Evolutionary conservation across 2,888 invertebrate genomes (phyloP).

Genomic region (Magallana nippona): DNA sequence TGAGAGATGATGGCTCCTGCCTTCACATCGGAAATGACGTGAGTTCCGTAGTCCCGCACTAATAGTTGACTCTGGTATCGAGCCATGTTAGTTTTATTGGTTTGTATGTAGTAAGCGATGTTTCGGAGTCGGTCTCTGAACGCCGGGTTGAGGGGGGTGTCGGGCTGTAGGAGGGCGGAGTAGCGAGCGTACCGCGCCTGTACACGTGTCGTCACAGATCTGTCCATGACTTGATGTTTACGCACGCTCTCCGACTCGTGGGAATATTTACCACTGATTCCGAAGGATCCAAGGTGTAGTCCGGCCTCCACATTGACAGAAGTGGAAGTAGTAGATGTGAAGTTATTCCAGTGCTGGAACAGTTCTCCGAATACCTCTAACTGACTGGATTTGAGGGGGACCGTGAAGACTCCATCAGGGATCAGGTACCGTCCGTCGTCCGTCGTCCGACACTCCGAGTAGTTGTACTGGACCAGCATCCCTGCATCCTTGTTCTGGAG

Average conservation of each 20-base stretch:
- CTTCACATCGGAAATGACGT: slow-evolving; percentile 67
- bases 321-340: slow-evolving; percentile 61
- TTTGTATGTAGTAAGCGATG: slow-evolving; percentile 65
- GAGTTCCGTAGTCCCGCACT: slow-evolving; percentile 73
- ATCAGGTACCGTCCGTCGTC: slow-evolving; percentile 71
- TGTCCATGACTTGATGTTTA: slow-evolving; percentile 59
- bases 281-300: slow-evolving; percentile 50
- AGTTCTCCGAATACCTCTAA: slow-evolving; percentile 67
- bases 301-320: slow-evolving; percentile 66
- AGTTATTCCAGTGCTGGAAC: slow-evolving; percentile 64
- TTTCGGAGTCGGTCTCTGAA: slow-evolving; percentile 63
- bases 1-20: slow-evolving; percentile 67
- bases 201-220: slow-evolving; percentile 63
- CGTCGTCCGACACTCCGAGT: slow-evolving; percentile 65
- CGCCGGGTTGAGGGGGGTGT: slow-evolving; percentile 56
- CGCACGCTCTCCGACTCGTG: slow-evolving; percentile 61
- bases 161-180: slow-evolving; percentile 62
- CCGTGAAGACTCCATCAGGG: slow-evolving; percentile 66
- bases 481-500: slow-evolving; percentile 68
- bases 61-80: slow-evolving; percentile 71
- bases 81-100: slow-evolving; percentile 63
- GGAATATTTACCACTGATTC: slow-evolving; percentile 68
- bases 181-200: slow-evolving; percentile 65
- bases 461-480: slow-evolving; percentile 64
- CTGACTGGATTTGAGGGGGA: slow-evolving; percentile 67